Evolutionary conservation across 2,888 invertebrate genomes (phyloP).

Genomic region (Elysia crispata): DNA sequence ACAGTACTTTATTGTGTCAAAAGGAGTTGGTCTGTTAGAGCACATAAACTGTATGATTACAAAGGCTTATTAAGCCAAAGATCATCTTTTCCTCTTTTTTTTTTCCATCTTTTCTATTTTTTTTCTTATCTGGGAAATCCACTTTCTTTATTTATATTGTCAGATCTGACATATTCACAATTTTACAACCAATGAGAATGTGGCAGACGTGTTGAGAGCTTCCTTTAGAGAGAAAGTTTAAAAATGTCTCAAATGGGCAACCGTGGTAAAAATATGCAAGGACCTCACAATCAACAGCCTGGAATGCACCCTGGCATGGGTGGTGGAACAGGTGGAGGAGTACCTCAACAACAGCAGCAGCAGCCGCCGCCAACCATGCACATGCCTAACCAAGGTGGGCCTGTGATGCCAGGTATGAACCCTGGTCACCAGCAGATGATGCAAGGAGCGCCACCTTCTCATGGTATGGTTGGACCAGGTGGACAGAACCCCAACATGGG

Average conservation of each 20-base stretch:
- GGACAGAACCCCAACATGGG: conserved; percentile 57
- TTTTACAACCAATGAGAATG: no score
- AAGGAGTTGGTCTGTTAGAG: no score
- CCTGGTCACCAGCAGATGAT: conserved; percentile 56
- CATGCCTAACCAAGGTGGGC: conserved; percentile 54
- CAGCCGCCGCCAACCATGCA: conserved; percentile 52
- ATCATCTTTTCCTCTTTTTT: no score
- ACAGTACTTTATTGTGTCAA: no score
- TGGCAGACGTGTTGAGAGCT: no score
- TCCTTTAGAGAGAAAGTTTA: no score
- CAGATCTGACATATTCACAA: no score
- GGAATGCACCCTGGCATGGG: conserved; percentile 56
- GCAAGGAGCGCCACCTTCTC: conserved; percentile 62
- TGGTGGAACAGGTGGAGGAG: conserved; percentile 48
- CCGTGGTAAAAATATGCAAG: conserved; percentile 56
- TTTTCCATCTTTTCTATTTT: no score
- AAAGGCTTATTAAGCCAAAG: no score
- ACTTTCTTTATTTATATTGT: no score
- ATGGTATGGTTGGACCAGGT: conserved; percentile 15
- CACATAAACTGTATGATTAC: no score
- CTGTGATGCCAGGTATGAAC: conserved; percentile 52
- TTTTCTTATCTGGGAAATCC: no score
- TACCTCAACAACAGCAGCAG: conserved; percentile 56
- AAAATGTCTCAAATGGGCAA: conserved; percentile 75
- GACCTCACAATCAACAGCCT: conserved; percentile 52